phyloP scores from a whole-genome alignment of 2,113 vertebrate genomes.

The Colinus virginianus region DNA sequence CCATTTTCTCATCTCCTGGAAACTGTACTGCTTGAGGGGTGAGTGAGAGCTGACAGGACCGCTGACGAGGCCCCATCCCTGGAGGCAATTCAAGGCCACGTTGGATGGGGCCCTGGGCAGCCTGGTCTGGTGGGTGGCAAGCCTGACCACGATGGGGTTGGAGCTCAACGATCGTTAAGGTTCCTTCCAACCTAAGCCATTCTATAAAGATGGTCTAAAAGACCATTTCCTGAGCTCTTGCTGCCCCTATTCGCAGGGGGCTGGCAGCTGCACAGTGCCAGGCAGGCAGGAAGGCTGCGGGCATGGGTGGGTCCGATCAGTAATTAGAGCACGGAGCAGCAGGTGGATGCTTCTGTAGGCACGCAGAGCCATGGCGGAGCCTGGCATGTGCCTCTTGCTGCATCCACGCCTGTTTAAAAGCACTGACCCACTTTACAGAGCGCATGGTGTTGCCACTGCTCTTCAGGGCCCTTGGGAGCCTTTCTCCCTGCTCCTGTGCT shows the following conservation, averaged over 20 bases:
- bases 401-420: background rate
- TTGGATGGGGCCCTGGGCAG: too few relatives aligned
- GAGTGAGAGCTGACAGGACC: background rate
- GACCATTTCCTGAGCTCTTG: background rate
- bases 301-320: background rate
- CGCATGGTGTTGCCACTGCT: fast-evolving
- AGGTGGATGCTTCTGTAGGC: background rate
- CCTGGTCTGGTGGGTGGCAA: too few relatives aligned
- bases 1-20: background rate
- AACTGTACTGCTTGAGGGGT: background rate
- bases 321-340: background rate
- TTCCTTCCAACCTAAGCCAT: too few relatives aligned
- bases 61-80: background rate
- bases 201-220: background rate
- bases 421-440: background rate
- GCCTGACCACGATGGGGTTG: too few relatives aligned
- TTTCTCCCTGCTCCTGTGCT: background rate
- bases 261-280: background rate
- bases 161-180: too few relatives aligned
- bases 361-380: background rate
- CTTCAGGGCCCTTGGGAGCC: background rate
- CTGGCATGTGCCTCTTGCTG: background rate
- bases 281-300: background rate
- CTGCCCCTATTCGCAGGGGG: background rate
- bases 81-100: too few relatives aligned